phyloP scores from a whole-genome alignment of 1,140 invertebrate genomes.

The Heliconius nattereri region DNA sequence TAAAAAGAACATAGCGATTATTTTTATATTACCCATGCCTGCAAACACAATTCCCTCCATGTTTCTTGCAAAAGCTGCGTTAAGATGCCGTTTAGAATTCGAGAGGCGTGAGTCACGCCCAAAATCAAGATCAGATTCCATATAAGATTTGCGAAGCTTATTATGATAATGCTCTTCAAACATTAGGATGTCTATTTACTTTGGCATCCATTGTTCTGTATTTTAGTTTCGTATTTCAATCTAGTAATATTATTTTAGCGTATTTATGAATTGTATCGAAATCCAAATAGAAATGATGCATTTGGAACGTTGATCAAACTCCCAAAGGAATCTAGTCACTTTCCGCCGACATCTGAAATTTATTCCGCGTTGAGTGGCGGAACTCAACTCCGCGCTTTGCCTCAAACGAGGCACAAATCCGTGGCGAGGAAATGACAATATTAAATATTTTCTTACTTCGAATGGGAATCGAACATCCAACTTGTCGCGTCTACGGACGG shows the following conservation, averaged over 20 bases:
- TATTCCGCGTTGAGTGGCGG: too few relatives aligned
- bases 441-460: too few relatives aligned
- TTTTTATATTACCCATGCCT: not conserved
- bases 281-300: not conserved
- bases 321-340: too few relatives aligned
- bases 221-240: not conserved
- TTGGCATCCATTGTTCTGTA: slow-evolving; percentile 28
- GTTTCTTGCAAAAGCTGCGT: not conserved
- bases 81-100: slow-evolving; percentile 23
- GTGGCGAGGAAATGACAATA: too few relatives aligned
- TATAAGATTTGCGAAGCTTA: slow-evolving; percentile 28
- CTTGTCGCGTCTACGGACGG: too few relatives aligned
- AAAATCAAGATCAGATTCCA: slow-evolving; percentile 20
- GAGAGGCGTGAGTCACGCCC: slow-evolving; percentile 29
- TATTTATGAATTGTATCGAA: not conserved
- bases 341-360: too few relatives aligned
- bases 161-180: slow-evolving; percentile 37
- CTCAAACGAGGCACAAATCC: too few relatives aligned
- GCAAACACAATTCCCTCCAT: not conserved
- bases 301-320: not conserved
- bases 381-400: too few relatives aligned
- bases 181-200: slow-evolving; percentile 29
- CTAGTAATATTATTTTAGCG: not conserved
- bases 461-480: too few relatives aligned
- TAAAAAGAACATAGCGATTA: not conserved